Base-by-base conservation (phyloP, 2,113 vertebrate species). In the Megaleporinus macrocephalus region DNA sequence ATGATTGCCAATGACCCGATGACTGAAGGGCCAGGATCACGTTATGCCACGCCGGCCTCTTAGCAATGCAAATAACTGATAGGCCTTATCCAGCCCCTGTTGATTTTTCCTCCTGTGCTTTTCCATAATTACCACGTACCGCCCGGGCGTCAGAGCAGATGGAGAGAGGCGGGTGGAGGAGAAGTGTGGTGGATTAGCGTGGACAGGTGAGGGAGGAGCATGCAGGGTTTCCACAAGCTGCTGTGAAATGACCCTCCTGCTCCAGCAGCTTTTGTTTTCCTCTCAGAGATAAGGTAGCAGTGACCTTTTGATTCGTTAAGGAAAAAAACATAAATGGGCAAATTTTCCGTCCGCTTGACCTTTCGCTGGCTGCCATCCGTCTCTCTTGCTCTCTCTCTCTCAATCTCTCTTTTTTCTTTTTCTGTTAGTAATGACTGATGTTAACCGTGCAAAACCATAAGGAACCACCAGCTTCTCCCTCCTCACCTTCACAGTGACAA, bases 101-200 rank as follows among this genome's bases (percentile, higher is more conserved):
- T 92, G 89, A 85, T 87, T 89, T 90, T 92, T 89, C 93, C 90
- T 80, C 80, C 79, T 86, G 49, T 87, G 86, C 88, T 87, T 88
- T 89, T 86, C 88, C 90, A 86, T 87, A 76, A 79, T 82, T 71
- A 87, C 85, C 82, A 16, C 9, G 47, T 33, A 51, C 71, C 57
- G 87, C 86, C 84, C 91, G 91, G 87, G 87, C 90, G 86, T 77
- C 49, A 53, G 76, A 87, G 86, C 92, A 93, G 91, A 92, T 93
- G 91, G 91, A 89, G 71, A 77, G 83, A 85, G 47, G 61, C 7
- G 49, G 78, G n/a, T 27, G 29, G 74, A 76, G 76, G 61, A n/a
- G 59, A 77, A 13, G 71, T 12, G 7, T 62, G 30, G 72, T 57
- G 61, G 66, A 82, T 57, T 82, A 65, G 75, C 12, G 44, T 27